Evolutionary conservation across 2,888 invertebrate species (phyloP), one percentile per base, ranked within the genome.

Genomic region (Anthrax anthrax): DNA sequence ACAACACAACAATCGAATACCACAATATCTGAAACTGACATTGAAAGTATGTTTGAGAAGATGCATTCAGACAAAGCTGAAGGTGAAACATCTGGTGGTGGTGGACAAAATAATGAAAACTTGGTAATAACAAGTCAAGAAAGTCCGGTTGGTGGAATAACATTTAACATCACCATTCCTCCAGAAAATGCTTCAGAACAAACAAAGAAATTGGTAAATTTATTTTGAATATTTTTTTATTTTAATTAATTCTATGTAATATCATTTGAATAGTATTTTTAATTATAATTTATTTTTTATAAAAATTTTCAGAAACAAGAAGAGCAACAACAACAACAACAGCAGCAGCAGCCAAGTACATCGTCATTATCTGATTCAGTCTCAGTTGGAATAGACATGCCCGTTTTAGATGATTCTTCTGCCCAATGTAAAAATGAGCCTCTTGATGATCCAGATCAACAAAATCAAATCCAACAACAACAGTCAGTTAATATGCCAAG

Each of bases 41-140:
- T 69, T 52, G 69, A 69, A 51, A 69, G 69, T 53, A 64, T 70
- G 50, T 70, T 69, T 42, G 70, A 69, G 51, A 70, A 70, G 54
- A 60, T 69, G 57, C 69, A 69, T 55, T 69, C 69, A 42, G 69
- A 69, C 45, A 69, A 69, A 51, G 57, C 58, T 8, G 69, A 69
- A 46, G 1, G 3, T 4, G 29, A 32, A 12, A 32, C 3, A 12
- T 23, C 23, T 23, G 56, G 56, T 42, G 60, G 58, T 29, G 56
- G 51, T 36, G 54, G 45, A 45, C 40, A 19, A 18, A 48, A 44
- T 39, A 55, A 58, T 42, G 66, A 67, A 44, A 66, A 60, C 53
- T 56, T 69, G 50, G 66, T 69, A 12, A 69, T 69, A 42, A 69
- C 69, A 39, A 67, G 65, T 18, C 68, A 68, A 51, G 65, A 67